Conservation (phyloP, 2,888 invertebrate species). For the Fragum fragum region DNA sequence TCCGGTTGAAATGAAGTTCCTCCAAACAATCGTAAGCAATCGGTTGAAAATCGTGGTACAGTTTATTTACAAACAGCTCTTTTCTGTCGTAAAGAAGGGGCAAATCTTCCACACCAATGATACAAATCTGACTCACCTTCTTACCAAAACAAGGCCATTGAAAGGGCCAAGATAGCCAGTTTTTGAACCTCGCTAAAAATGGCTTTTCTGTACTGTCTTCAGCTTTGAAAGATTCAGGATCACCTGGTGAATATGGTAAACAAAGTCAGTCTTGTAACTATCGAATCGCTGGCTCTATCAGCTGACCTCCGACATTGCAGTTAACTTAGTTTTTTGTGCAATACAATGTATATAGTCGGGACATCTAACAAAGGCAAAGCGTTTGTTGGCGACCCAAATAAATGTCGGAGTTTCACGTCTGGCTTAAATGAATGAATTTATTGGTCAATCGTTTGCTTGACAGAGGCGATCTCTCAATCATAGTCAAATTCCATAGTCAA, state of each 20-base stretch:
- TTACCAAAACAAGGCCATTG: conserved; percentile 75
- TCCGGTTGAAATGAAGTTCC: conserved; percentile 11
- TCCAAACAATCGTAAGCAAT: background rate
- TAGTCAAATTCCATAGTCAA: too few species aligned
- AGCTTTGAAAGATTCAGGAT: background rate
- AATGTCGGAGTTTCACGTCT: too few species aligned
- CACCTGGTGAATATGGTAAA: background rate
- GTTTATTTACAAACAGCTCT: conserved; percentile 85
- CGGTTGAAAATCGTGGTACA: conserved; percentile 79
- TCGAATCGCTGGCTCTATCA: too few species aligned
- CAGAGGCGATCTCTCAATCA: too few species aligned
- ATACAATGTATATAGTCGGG: too few species aligned
- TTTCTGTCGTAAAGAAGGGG: conserved; percentile 70
- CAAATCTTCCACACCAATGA: conserved; percentile 83
- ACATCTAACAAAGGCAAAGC: too few species aligned
- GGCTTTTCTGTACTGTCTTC: conserved; percentile 58
- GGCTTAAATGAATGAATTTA: too few species aligned
- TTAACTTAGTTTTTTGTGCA: too few species aligned
- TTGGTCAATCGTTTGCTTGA: too few species aligned
- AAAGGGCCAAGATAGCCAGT: conserved; percentile 72
- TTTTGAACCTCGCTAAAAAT: conserved; percentile 81
- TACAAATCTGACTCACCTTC: conserved; percentile 81
- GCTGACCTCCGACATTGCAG: too few species aligned
- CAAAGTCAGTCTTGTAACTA: too few species aligned
- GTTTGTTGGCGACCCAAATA: too few species aligned